These are phyloP conservation scores for Panurus biarmicus DNA, from an alignment of 2,113 vertebrate species.

Conservation along the genomic window DNA sequence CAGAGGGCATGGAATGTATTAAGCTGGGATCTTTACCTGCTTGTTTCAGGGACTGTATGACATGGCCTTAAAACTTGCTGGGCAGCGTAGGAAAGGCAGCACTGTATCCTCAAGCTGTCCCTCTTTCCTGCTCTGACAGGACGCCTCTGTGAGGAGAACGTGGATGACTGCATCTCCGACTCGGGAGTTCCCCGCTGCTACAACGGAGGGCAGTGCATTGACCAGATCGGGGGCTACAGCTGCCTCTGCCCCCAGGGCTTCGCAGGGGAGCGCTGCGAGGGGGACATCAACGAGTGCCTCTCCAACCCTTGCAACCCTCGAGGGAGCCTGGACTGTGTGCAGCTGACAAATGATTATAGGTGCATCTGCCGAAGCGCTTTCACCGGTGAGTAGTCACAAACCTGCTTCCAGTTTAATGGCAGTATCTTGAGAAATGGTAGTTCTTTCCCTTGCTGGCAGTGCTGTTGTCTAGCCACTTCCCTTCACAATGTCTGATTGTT, in stretches of 20 bases:
- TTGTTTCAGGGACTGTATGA: background rate
- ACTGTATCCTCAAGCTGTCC: background rate
- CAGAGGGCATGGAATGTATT: background rate
- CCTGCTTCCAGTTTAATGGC: background rate
- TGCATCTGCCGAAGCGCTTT: slow-evolving; percentile 86
- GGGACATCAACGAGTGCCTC: slow-evolving; percentile 89
- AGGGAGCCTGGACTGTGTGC: slow-evolving; percentile 88
- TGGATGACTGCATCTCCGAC: slow-evolving; percentile 80
- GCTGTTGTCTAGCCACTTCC: background rate
- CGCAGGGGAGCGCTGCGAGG: slow-evolving; percentile 86
- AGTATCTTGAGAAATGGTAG: background rate
- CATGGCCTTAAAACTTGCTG: background rate
- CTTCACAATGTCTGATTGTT: background rate
- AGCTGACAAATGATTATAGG: slow-evolving; percentile 81
- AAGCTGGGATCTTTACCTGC: background rate
- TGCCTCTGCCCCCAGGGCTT: slow-evolving; percentile 85
- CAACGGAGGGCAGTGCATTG: slow-evolving; percentile 86
- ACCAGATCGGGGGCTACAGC: slow-evolving; percentile 83
- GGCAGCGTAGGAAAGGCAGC: background rate
- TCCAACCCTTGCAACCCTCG: slow-evolving; percentile 80
- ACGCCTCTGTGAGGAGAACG: slow-evolving; percentile 80
- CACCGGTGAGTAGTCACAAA: slow-evolving; percentile 72
- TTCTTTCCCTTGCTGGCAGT: background rate
- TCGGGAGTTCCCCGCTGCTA: slow-evolving; percentile 74
- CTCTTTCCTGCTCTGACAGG: slow-evolving; percentile 59